Base-by-base conservation (phyloP, 2,113 vertebrate species). In the Notothenia coriiceps region DNA sequence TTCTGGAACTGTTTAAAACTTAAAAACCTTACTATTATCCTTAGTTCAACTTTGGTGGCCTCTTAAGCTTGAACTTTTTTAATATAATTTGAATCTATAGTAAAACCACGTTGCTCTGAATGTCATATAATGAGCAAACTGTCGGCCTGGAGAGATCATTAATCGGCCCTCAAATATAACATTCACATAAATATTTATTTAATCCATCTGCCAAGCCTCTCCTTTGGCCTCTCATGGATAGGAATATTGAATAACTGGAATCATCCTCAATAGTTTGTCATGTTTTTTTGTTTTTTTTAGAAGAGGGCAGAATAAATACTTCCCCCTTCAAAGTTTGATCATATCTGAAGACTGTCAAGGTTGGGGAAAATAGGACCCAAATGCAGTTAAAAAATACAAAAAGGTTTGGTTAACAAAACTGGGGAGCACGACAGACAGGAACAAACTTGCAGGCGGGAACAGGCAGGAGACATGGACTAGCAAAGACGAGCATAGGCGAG, bases 171-270 rank as follows among this genome's bases (percentile, higher is more conserved):
- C 4, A 44, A 44, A 57, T 74, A 14, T 49, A 54, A 57, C 67
- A 83, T 69, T 56, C 55, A 70, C 61, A 91, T 25, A 80, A 85
- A 88, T 91, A 86, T 92, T 88, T 72, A 87, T 65, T 57, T 33
- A 46, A 46, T 14, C 59, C 40, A 49, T 80, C 50, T 90, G 82
- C 86, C 86, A 91, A 44, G 57, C 59, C 47, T 64, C 29, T 52
- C 25, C 47, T 60, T 62, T 78, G 88, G 73, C 82, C 68, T 84
- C 60, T 62, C 74, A 66, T 64, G 0, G 46, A 0, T 67, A 74
- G 87, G 25, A 90, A 88, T 89, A 76, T 90, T 90, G 18, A 70
- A 90, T 86, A 60, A 83, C 76, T 84, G 54, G 56, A 55, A 65
- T 62, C 50, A 76, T 63, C 69, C 51, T 77, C 79, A 75, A 65